Conservation (phyloP, 1,140 invertebrate genomes). For the Megalonaias nervosa region DNA sequence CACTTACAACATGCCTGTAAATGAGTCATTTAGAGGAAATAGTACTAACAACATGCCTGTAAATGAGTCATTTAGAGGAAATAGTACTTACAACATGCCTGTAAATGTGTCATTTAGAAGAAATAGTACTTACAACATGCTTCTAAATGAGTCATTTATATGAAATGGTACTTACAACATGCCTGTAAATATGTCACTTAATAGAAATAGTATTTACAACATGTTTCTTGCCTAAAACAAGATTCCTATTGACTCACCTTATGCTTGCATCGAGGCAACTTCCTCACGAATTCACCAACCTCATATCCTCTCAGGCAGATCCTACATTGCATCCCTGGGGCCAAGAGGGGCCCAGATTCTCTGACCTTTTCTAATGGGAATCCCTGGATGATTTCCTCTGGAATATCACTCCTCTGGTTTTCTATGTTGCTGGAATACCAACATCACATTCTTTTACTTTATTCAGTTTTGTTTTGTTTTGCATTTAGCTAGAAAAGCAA, state of each 20-base stretch:
- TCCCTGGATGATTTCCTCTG: conserved; percentile 61
- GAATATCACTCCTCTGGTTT: conserved; percentile 51
- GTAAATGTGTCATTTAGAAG: neutral
- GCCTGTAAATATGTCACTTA: too few species aligned
- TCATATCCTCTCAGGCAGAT: conserved; percentile 65
- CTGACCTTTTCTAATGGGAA: conserved; percentile 64
- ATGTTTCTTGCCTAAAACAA: neutral
- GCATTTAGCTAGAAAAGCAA: too few species aligned
- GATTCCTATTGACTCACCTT: conserved; percentile 50
- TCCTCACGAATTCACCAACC: conserved; percentile 61
- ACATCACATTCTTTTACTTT: neutral
- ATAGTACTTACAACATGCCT: too few species aligned
- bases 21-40: too few species aligned
- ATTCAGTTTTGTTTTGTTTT: too few species aligned
- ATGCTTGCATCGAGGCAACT: conserved; percentile 67
- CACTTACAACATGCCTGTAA: too few species aligned
- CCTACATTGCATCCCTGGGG: conserved; percentile 67
- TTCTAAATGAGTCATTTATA: too few species aligned
- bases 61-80: too few species aligned
- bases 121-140: neutral
- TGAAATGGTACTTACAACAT: too few species aligned
- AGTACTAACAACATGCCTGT: too few species aligned
- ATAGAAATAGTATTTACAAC: neutral
- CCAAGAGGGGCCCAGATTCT: conserved; percentile 55
- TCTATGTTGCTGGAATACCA: conserved; percentile 30